Percentiles rank a stretch among this genome's conserved stretches.
phyloP scores from a whole-genome alignment of 64 coral and sea anemone species.

The Acropora tenuis region DNA sequence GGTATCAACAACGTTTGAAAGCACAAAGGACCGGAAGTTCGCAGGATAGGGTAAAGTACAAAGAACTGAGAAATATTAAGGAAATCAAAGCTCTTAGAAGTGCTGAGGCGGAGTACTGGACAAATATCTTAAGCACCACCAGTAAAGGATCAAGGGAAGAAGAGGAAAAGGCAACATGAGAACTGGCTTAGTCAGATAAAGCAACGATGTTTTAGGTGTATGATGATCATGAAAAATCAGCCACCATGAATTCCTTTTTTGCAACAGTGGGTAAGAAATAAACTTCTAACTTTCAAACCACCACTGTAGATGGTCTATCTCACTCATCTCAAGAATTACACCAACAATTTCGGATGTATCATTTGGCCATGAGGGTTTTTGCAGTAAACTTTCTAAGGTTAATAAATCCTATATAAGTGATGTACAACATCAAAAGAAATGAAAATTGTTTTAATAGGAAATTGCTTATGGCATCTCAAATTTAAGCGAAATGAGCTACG shows the following conservation, averaged over 20 bases:
- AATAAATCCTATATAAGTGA: background rate
- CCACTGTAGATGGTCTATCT: background rate
- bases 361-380: constrained; percentile 1
- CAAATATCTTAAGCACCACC: constrained; percentile 1
- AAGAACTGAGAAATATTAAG: constrained; percentile 15
- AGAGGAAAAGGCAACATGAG: background rate
- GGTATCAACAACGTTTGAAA: constrained; percentile 26
- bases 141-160: constrained; percentile 17
- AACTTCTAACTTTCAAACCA: background rate
- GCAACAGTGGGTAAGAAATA: background rate
- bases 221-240: constrained; percentile 8
- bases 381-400: constrained; percentile 2
- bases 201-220: background rate
- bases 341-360: background rate
- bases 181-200: too few species aligned
- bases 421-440: background rate
- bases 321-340: constrained; percentile 4
- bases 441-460: background rate
- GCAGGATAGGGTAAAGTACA: constrained; percentile 10
- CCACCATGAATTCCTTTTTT: constrained; percentile 9
- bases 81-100: too few species aligned
- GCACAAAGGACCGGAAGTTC: constrained; percentile 9
- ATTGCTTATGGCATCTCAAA: background rate
- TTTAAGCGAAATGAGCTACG: background rate
- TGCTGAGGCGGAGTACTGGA: too few species aligned